Base-by-base conservation (phyloP, 2,888 invertebrate genomes). In the Nudaria mundana region DNA sequence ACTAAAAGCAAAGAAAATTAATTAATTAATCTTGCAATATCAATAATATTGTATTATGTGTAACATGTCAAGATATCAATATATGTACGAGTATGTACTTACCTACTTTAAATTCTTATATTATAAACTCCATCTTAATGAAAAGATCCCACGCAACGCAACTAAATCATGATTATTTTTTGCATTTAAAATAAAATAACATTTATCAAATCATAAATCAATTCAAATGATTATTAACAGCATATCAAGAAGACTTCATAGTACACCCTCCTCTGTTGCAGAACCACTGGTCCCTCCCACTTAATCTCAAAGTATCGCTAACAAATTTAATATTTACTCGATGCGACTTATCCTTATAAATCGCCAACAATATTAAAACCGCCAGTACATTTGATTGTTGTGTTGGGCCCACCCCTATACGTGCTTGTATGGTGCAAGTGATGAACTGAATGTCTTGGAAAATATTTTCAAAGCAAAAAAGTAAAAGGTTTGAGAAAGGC, bases 241-340 rank as follows among this genome's bases (percentile, higher is more conserved):
- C 10, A 23, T 32, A 46, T 41, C 22, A 15, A 35, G 50, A 50
- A 50, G 38, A 46, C 51, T 55, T 47, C 33, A 45, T 44, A 42
- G 41, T 35, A 3, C 40, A 34, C 50, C 28, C 43, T n/a, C 42
- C 54, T 42, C 34, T 20, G 32, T 23, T 31, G 48, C 34, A 50
- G 57, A 22, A 30, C 33, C 46, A 36, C 33, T 49, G 47, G 58
- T 51, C 76, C 85, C 81, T 81, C 84, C 81, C 79, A 79, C 78
- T 79, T 81, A 87, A 85, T 88, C 84, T 81, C 72, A 43, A 64
- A 80, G 81, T 85, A 83, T 88, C 83, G 71, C 76, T 84, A 83
- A 84, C 88, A 84, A 88, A 88, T 87, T 87, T 88, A 83, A 87
- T 87, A 87, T 88, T 88, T 86, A 83, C 85, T 83, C 78, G 68